Percentiles rank a stretch among this genome's conserved stretches.
phyloP scores from a whole-genome alignment of 2,113 vertebrate genomes.

The Cyprinodon tularosa region DNA sequence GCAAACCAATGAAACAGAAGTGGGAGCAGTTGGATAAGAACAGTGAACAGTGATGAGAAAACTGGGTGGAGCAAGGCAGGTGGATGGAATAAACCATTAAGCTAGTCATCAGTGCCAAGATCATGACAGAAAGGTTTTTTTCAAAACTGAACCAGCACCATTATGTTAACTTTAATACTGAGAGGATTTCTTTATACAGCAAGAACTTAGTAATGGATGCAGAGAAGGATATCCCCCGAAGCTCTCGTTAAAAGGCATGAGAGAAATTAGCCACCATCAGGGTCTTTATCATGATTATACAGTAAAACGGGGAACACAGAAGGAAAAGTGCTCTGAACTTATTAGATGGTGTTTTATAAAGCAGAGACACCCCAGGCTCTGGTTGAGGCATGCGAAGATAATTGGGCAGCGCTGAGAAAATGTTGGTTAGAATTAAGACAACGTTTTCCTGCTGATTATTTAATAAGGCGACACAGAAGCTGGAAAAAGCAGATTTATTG shows the following conservation, averaged over 20 bases:
- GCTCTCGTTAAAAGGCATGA: constrained; percentile 58
- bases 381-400: constrained; percentile 52
- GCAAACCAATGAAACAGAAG: too few relatives aligned
- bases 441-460: constrained; percentile 56
- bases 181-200: constrained; percentile 48
- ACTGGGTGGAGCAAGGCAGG: too few relatives aligned
- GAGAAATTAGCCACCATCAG: constrained; percentile 61
- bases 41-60: too few relatives aligned
- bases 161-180: constrained; percentile 54
- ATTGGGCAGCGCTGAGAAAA: constrained; percentile 51
- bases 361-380: constrained; percentile 66
- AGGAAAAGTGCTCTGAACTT: constrained; percentile 57
- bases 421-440: constrained; percentile 55
- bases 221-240: constrained; percentile 43
- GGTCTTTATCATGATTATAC: constrained; percentile 60
- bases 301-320: constrained; percentile 53
- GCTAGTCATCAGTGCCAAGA: too few relatives aligned
- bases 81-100: too few relatives aligned
- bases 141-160: constrained; percentile 52
- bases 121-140: constrained; percentile 43
- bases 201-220: constrained; percentile 53
- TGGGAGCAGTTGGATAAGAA: too few relatives aligned
- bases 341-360: constrained; percentile 70
- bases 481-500: constrained; percentile 53
- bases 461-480: constrained; percentile 50